A percentile compares a stretch with the other conserved stretches of the same genome.
phyloP scores from a whole-genome alignment of 1,140 invertebrate genomes.

The Phocides pigmalion region DNA sequence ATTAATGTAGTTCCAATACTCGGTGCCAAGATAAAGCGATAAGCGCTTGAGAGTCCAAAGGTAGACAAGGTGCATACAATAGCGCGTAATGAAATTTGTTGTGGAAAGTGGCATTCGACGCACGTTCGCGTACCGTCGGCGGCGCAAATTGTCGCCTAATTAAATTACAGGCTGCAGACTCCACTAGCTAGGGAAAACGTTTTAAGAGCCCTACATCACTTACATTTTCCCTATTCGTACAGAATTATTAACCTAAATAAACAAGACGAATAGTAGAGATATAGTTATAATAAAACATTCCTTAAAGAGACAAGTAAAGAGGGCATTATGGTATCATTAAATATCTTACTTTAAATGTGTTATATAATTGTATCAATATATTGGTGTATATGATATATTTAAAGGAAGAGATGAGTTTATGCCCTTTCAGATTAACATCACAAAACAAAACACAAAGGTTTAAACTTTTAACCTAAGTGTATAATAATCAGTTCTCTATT shows the following conservation, averaged over 20 bases:
- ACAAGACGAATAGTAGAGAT: not conserved
- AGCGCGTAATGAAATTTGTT: conserved; percentile 68
- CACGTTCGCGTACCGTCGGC: conserved; percentile 58
- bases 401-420: no score
- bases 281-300: no score
- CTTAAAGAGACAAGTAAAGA: no score
- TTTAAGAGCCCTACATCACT: conserved; percentile 24
- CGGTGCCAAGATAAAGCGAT: conserved; percentile 1
- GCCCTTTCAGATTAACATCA: no score
- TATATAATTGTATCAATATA: no score
- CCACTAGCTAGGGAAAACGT: conserved; percentile 36
- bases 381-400: no score
- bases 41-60: not conserved
- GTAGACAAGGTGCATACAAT: conserved; percentile 45
- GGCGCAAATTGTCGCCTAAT: conserved; percentile 69
- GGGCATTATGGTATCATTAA: no score
- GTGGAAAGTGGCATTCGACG: conserved; percentile 56
- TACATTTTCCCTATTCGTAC: not conserved
- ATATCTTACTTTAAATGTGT: no score
- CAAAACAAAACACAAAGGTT: no score
- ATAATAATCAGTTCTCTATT: no score
- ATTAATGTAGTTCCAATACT: not conserved
- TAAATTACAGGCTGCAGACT: conserved; percentile 57
- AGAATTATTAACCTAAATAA: no score
- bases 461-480: no score